phyloP scores from a whole-genome alignment of 2,888 invertebrate species.

The Julus scandinavius region DNA sequence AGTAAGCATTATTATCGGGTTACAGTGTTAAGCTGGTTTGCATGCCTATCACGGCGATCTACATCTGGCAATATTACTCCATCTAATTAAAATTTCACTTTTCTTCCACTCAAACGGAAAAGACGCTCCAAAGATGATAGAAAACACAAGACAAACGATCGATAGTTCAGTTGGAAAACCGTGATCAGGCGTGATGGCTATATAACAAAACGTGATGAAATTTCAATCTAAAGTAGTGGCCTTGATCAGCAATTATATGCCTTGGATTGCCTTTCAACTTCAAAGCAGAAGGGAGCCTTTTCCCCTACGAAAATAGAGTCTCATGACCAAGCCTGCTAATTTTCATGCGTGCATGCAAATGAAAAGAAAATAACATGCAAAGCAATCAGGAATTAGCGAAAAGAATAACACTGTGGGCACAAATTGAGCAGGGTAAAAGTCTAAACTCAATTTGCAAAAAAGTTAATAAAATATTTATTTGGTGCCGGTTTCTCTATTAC shows the following conservation, averaged over 20 bases:
- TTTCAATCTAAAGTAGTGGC: background rate
- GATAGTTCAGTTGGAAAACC: background rate
- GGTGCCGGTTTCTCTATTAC: background rate
- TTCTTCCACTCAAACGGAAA: background rate
- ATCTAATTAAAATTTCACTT: conserved; percentile 24
- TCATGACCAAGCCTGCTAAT: conserved; percentile 14
- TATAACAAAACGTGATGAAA: background rate
- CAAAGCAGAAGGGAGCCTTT: background rate
- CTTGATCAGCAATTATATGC: conserved; percentile 2
- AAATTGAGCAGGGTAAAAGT: background rate
- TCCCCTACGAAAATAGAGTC: background rate
- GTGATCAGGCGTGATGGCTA: background rate
- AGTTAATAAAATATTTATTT: background rate
- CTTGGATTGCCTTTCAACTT: conserved; percentile 5
- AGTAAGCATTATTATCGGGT: conserved; percentile 22
- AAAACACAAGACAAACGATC: background rate
- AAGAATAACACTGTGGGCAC: conserved; percentile 19
- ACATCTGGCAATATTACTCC: background rate
- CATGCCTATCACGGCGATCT: background rate
- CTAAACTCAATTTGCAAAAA: background rate
- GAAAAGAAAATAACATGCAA: conserved; percentile 30
- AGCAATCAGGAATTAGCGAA: conserved; percentile 6
- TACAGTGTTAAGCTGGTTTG: conserved; percentile 11
- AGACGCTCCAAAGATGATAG: background rate
- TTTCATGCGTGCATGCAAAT: background rate